Evolutionary conservation across 2,888 invertebrate species (phyloP).

Genomic region (Lacanobia oleracea): DNA sequence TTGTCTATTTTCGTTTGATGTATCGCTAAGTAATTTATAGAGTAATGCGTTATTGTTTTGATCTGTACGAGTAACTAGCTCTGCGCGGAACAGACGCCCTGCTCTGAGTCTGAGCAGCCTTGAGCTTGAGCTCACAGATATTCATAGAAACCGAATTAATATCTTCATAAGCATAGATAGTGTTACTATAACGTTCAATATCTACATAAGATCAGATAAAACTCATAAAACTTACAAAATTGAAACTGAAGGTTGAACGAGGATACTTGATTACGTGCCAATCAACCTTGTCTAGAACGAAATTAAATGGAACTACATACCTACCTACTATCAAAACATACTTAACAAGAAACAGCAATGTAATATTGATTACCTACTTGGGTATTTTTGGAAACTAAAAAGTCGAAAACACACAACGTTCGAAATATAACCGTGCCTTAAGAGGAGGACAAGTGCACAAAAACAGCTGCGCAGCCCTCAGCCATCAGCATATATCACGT

Average conservation of each 20-base stretch:
- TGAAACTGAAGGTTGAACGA: constrained; percentile 32
- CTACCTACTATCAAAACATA: neutral
- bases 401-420: neutral
- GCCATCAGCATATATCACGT: constrained; percentile 46
- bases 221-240: constrained; percentile 38
- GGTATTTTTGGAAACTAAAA: neutral
- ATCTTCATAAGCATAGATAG: constrained; percentile 40
- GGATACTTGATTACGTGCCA: constrained; percentile 17
- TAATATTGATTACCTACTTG: neutral
- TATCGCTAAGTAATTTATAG: constrained; percentile 55
- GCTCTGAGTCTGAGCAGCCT: constrained; percentile 25
- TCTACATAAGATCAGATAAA: constrained; percentile 48
- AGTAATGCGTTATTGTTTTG: constrained; percentile 67
- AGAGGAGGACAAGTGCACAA: constrained; percentile 52
- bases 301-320: neutral
- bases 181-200: constrained; percentile 31
- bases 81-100: constrained; percentile 23
- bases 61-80: constrained; percentile 35
- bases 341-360: neutral
- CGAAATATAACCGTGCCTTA: constrained; percentile 15
- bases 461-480: constrained; percentile 15
- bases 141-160: constrained; percentile 25
- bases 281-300: constrained; percentile 28
- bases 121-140: constrained; percentile 30
- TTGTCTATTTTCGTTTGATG: constrained; percentile 64